phyloP scores from a whole-genome alignment of 2,113 vertebrate species.

The Boulengerochromis microlepis region DNA sequence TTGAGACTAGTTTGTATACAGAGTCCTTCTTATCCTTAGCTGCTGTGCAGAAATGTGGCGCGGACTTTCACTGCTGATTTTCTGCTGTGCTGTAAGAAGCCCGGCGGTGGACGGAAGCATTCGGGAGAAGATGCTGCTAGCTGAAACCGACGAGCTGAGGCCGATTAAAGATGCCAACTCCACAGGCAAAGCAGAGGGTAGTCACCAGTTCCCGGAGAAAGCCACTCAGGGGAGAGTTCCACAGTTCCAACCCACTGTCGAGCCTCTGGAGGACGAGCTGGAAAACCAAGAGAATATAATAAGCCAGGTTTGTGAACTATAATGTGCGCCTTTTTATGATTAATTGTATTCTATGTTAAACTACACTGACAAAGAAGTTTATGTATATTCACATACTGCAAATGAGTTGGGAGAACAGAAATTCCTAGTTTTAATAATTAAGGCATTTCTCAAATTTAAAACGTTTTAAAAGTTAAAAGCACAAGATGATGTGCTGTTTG shows the following conservation, averaged over 20 bases:
- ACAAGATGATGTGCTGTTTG: neutral
- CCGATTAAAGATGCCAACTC: neutral
- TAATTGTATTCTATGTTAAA: neutral
- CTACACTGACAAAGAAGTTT: neutral
- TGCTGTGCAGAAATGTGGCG: constrained; percentile 13
- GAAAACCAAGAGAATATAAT: constrained; percentile 87
- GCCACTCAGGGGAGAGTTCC: neutral
- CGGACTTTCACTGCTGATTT: neutral
- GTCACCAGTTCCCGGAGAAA: neutral
- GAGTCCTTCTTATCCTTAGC: neutral
- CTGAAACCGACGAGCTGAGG: neutral
- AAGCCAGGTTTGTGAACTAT: constrained; percentile 74
- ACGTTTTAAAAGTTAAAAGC: neutral
- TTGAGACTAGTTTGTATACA: neutral
- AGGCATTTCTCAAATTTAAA: neutral
- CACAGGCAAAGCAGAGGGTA: neutral
- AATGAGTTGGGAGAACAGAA: neutral
- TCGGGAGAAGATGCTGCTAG: neutral
- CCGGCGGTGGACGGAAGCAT: neutral
- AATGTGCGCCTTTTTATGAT: neutral
- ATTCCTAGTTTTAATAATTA: neutral
- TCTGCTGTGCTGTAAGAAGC: neutral
- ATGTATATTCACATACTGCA: neutral
- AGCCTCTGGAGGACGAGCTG: constrained; percentile 76
- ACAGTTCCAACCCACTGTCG: neutral